Base-by-base conservation (phyloP, 1,140 invertebrate genomes). In the Drosophila paulistorum region DNA sequence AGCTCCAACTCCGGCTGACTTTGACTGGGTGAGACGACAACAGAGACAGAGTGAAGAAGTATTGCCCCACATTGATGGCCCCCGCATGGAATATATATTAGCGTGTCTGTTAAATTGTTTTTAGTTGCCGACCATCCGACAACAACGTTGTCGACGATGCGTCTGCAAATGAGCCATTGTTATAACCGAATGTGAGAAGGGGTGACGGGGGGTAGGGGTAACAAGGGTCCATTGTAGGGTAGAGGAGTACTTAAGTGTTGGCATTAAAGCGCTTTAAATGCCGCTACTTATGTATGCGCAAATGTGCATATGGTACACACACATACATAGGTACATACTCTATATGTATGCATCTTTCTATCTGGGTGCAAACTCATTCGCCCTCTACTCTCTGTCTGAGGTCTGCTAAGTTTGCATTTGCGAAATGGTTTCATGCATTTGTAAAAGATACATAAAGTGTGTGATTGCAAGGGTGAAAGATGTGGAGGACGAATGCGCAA, bases 121-220 rank as follows among this genome's bases (percentile, higher is more conserved):
- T 83, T 89, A 68, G 80, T 87, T 87, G 58, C 73, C 76, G 45
- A 17, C 45, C 45, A 10, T 14, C 14, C 45, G 14, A 51, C 45
- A 23, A 23, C 45, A 20, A 51, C 45, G 17, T 23, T 51, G 45
- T 23, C 45, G 45, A 51, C 45, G 76, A 82, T 74, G 79, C 83
- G 83, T 77, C 83, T 83, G 72, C 83, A 87, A 86, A 87, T 86
- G 83, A 87, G 75, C 75, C 83, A 87, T 86, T 86, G 82, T 87
- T 77, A 33, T 7, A 63, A 48, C 48, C 74, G 13, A 3, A 14
- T 9, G 39, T 1, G 30, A 30, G 14, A 54, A 1, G 10, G 42
- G 13, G 35, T 5, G 14, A 20, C 13, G 23, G 23, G 23, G 0
- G 23, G 23, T 26, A 26, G 23, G 3, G 23, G 23, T 26, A 26